A percentile compares a stretch with the other conserved stretches of the same genome.
Evolutionary conservation across 2,797 vertebrate genomes (phyloP).

Genomic region (Myotis myotis): DNA sequence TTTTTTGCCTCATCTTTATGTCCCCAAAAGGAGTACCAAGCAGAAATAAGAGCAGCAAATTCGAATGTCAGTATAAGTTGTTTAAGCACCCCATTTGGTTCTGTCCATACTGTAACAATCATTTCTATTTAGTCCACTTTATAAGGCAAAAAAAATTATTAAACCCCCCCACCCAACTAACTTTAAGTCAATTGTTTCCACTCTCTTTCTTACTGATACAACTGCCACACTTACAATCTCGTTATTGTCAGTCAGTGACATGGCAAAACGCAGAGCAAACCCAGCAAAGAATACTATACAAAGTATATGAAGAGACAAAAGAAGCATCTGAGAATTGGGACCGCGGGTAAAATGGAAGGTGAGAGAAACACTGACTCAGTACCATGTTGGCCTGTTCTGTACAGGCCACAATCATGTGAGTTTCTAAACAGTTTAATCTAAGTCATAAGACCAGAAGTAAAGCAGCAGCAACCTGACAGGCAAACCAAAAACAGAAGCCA

Average conservation of each 20-base stretch:
- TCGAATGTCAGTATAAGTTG: background rate
- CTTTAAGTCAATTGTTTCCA: background rate
- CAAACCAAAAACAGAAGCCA: background rate
- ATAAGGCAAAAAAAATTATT: background rate
- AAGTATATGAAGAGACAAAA: background rate
- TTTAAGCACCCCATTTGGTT: background rate
- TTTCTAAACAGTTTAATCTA: background rate
- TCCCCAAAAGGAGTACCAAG: background rate
- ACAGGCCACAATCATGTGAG: background rate
- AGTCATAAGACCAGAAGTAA: background rate
- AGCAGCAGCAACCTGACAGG: background rate
- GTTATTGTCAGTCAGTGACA: background rate
- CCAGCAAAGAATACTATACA: background rate
- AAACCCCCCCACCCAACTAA: background rate
- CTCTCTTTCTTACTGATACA: background rate
- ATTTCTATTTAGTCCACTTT: background rate
- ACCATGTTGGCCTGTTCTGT: background rate
- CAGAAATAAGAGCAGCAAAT: constrained; percentile 19
- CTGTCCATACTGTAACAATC: background rate
- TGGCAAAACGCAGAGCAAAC: background rate
- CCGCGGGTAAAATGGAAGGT: background rate
- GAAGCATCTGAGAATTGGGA: background rate
- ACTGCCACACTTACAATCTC: background rate
- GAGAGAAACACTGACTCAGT: background rate
- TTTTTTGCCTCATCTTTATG: too few species aligned